These are phyloP conservation scores for Chiroxiphia lanceolata DNA, from an alignment of 2,797 vertebrate genomes.

Conservation along the genomic window DNA sequence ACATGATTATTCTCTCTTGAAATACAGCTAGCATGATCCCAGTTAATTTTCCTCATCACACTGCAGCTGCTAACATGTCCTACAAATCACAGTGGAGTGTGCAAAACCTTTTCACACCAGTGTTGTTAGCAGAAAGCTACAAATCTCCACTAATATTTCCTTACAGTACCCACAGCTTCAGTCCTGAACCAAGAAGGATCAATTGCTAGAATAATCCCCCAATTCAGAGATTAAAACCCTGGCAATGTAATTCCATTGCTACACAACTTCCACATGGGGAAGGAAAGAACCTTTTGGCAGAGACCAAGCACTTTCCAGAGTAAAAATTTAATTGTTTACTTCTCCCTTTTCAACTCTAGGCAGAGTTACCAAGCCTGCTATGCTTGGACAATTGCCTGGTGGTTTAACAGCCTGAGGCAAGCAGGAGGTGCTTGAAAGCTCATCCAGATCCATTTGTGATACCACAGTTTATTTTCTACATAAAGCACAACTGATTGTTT, in stretches of 20 bases:
- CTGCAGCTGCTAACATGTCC: background rate
- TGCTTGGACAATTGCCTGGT: slow-evolving; percentile 47
- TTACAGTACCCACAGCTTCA: background rate
- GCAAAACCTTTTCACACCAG: background rate
- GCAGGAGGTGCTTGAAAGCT: slow-evolving; percentile 26
- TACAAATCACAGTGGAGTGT: background rate
- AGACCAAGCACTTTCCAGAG: slow-evolving; percentile 41
- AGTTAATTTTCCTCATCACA: background rate
- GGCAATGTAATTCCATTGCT: slow-evolving; percentile 34
- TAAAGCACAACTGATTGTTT: background rate
- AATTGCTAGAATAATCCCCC: background rate
- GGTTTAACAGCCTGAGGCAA: slow-evolving; percentile 38
- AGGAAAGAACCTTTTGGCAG: slow-evolving; percentile 44
- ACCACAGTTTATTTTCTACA: slow-evolving; percentile 29
- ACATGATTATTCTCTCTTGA: background rate
- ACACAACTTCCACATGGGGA: slow-evolving; percentile 38
- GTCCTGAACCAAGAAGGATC: background rate
- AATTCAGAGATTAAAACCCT: slow-evolving; percentile 10
- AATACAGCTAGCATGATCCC: background rate
- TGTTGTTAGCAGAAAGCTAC: background rate
- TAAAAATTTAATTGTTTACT: slow-evolving; percentile 49
- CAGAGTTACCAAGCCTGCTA: slow-evolving; percentile 27
- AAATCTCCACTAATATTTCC: background rate
- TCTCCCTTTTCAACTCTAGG: slow-evolving; percentile 27
- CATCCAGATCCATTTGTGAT: slow-evolving; percentile 14